Conservation (phyloP, 2,888 invertebrate species). For the Synanthedon formicaeformis region DNA sequence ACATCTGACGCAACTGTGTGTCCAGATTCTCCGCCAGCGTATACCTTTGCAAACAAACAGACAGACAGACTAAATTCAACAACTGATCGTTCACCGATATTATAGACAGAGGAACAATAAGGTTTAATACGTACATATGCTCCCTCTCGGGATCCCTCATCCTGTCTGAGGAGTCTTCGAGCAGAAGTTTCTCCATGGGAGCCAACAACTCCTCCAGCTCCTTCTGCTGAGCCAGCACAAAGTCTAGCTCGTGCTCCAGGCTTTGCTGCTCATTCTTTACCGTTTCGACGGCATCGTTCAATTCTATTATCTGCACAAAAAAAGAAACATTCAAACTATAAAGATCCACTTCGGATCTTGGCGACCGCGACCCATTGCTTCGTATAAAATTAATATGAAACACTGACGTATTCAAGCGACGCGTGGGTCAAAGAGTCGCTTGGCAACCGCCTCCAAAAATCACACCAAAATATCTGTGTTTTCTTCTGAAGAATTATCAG, state of each 20-base stretch:
- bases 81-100: background rate
- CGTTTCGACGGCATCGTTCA: slow-evolving; percentile 88
- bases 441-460: no score
- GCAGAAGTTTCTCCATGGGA: slow-evolving; percentile 86
- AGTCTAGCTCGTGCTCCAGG: slow-evolving; percentile 93
- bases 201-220: slow-evolving; percentile 89
- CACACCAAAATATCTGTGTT: no score
- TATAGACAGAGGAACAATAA: background rate
- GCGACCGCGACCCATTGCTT: no score
- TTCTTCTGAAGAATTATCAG: no score
- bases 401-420: no score
- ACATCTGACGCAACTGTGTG: slow-evolving; percentile 93
- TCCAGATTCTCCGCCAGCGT: slow-evolving; percentile 90
- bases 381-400: no score
- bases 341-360: no score
- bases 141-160: slow-evolving; percentile 86
- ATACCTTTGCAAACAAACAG: slow-evolving; percentile 68
- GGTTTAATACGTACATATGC: slow-evolving; percentile 74
- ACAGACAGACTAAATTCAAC: slow-evolving; percentile 1
- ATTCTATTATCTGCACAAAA: slow-evolving; percentile 76
- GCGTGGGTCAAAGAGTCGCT: no score
- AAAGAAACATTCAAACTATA: no score
- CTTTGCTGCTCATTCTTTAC: slow-evolving; percentile 91
- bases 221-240: slow-evolving; percentile 90
- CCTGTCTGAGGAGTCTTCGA: slow-evolving; percentile 73